Base-by-base conservation (phyloP, 2,888 invertebrate genomes). In the Stomorhina lunata region DNA sequence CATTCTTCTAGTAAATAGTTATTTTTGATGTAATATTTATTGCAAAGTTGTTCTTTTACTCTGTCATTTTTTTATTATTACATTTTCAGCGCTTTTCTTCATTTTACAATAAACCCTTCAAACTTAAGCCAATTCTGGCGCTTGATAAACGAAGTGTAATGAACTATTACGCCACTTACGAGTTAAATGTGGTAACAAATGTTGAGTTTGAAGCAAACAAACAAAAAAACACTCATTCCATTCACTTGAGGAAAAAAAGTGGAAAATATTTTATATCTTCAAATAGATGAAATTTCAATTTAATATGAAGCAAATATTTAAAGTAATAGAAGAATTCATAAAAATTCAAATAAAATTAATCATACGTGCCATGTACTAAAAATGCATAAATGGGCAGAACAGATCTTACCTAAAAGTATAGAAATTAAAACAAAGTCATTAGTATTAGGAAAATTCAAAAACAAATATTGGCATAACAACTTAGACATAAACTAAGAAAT, bases 121-220 rank as follows among this genome's bases (percentile, higher is more conserved):
- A 34, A 48, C 29, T 29, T 34, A 71, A 71, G 45, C 59, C 71
- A 71, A 45, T 71, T 71, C 34, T 32, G 20, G 32, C 45, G 45
- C n/a, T 32, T 34, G 71, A 15, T 71, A 45, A 71, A 59, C 71
- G 71, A 71, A 59, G 59, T 71, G 71, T 71, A 71, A 59, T 59
- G 59, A 71, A 71, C 71, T 59, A 48, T 34, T 57, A 12, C 45
- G 15, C 40, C 71, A 71, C 71, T 71, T 71, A 48, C 4, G 32
- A 59, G n/a, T 59, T 45, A 45, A 71, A 15, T 48, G 32, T 71
- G 57, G 45, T 59, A 71, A 59, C 37, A 59, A 59, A 59, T 59
- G 40, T 48, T 59, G 12, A 34, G 22, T 59, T 59, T 37, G 37
- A 37, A 25, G 32, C 20, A 32, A 1, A 57, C 20, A 32, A 15